These are phyloP conservation scores for Thyatira batis DNA, from an alignment of 2,888 invertebrate species.

Conservation along the genomic window DNA sequence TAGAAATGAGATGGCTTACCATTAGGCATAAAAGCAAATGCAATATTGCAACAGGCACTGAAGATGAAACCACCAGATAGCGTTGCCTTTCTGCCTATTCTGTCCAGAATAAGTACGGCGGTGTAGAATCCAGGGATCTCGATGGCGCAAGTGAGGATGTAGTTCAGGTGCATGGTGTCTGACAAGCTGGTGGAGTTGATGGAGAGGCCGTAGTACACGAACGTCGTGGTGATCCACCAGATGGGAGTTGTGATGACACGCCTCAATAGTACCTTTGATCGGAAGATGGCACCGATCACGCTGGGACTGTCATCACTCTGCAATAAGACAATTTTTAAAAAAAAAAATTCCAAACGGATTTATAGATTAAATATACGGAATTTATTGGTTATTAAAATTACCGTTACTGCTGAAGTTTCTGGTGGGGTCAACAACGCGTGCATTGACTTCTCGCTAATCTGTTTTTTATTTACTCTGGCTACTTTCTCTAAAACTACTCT, in stretches of 20 bases:
- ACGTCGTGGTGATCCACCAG: slow-evolving; percentile 90
- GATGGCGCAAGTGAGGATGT: slow-evolving; percentile 83
- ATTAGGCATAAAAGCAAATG: slow-evolving; percentile 73
- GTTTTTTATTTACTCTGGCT: slow-evolving; percentile 83
- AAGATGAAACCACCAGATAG: slow-evolving; percentile 82
- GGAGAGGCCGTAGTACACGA: slow-evolving; percentile 90
- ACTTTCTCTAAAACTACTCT: slow-evolving; percentile 82
- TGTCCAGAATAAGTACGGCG: slow-evolving; percentile 84
- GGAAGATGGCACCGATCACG: slow-evolving; percentile 61
- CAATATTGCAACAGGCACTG: slow-evolving; percentile 76
- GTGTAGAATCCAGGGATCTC: slow-evolving; percentile 88
- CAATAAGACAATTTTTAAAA: too few relatives aligned
- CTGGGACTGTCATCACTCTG: slow-evolving; percentile 7
- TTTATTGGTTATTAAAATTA: not conserved
- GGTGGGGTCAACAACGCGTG: slow-evolving; percentile 67
- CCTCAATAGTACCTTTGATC: slow-evolving; percentile 75
- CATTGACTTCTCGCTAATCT: slow-evolving; percentile 79
- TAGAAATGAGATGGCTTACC: slow-evolving; percentile 53
- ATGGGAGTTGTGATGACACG: slow-evolving; percentile 85
- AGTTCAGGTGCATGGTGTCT: slow-evolving; percentile 89
- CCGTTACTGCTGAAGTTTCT: slow-evolving; percentile 15
- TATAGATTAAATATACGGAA: not conserved
- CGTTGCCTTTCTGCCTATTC: slow-evolving; percentile 83
- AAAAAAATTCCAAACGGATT: too few relatives aligned
- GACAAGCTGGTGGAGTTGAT: slow-evolving; percentile 88